phyloP scores from a whole-genome alignment of 2,797 vertebrate genomes.

The Pangasius larnaudii region DNA sequence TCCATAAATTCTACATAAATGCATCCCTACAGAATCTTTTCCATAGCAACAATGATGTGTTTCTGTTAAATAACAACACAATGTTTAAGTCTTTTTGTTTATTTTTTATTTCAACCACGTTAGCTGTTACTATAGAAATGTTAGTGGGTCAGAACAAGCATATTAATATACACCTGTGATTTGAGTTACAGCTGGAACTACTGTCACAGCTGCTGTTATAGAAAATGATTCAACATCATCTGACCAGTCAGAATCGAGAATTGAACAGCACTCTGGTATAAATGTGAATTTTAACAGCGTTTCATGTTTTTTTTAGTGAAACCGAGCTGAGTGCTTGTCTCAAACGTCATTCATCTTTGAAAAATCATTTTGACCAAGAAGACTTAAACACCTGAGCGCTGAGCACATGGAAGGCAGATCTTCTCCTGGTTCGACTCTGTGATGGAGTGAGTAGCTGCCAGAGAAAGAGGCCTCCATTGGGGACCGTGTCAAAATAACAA shows the following conservation, averaged over 20 bases:
- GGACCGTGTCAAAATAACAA: constrained; percentile 11
- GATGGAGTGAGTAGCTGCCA: neutral
- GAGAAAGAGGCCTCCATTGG: neutral
- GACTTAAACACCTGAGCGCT: neutral
- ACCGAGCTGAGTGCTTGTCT: too few relatives aligned
- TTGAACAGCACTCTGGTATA: neutral
- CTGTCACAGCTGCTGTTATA: neutral
- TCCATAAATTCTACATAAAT: neutral
- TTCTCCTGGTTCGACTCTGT: neutral
- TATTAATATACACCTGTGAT: neutral
- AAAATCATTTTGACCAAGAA: neutral
- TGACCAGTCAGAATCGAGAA: neutral
- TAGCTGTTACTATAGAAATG: neutral
- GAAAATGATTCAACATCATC: neutral
- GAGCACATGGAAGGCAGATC: neutral
- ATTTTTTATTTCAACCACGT: too few relatives aligned
- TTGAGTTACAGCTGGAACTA: neutral
- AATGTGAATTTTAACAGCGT: neutral
- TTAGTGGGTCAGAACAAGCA: neutral
- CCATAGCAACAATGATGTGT: neutral
- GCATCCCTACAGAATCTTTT: neutral
- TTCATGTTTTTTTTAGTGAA: neutral
- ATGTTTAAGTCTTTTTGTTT: neutral
- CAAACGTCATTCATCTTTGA: neutral
- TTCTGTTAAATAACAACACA: neutral